Conservation (phyloP, 2,888 invertebrate species). For the Cephonodes hylas region DNA sequence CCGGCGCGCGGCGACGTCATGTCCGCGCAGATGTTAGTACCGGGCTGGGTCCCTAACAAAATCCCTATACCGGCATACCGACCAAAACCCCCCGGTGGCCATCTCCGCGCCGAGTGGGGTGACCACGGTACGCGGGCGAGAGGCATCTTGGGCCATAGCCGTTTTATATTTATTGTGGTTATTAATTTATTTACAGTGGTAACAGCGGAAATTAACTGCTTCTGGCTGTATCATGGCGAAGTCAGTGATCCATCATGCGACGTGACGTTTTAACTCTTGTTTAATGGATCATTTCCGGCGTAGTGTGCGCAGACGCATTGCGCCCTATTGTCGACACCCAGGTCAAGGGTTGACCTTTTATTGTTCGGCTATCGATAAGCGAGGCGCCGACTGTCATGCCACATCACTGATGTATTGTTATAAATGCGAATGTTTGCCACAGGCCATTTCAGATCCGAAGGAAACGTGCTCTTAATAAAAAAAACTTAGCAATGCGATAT, state of each 20-base stretch:
- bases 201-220: constrained; percentile 41
- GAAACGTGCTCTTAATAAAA: not conserved
- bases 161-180: constrained; percentile 4
- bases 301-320: constrained; percentile 49
- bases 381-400: constrained; percentile 47
- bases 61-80: too few relatives aligned
- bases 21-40: too few relatives aligned
- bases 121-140: too few relatives aligned
- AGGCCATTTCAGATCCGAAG: not conserved
- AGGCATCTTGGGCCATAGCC: too few relatives aligned
- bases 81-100: too few relatives aligned
- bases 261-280: constrained; percentile 44
- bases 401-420: constrained; percentile 32
- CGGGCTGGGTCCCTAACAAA: too few relatives aligned
- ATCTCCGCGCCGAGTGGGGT: too few relatives aligned
- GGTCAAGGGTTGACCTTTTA: constrained; percentile 59
- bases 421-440: constrained; percentile 11
- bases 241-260: constrained; percentile 46
- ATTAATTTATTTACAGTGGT: constrained; percentile 33
- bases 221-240: constrained; percentile 32
- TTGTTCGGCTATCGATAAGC: constrained; percentile 57
- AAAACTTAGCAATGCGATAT: not conserved
- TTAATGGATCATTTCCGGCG: constrained; percentile 56
- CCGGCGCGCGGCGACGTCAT: too few relatives aligned
- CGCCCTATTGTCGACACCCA: constrained; percentile 42